Evolutionary conservation across 2,113 vertebrate genomes (phyloP).

Genomic region (Pitta sordida): DNA sequence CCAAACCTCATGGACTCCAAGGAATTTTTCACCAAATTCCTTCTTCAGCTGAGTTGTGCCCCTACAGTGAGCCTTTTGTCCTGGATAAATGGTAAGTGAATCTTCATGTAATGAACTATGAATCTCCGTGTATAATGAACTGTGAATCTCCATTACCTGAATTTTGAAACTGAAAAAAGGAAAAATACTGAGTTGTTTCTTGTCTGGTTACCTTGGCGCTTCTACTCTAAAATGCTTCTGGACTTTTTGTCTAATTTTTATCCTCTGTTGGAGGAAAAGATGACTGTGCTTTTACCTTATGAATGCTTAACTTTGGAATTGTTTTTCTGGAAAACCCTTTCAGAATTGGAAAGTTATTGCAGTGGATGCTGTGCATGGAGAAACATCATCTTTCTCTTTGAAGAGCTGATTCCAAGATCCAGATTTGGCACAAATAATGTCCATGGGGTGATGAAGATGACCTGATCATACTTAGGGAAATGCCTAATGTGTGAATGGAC

Average conservation of each 20-base stretch:
- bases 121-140: background rate
- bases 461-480: background rate
- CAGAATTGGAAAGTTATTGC: background rate
- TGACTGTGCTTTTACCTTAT: background rate
- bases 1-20: fast-evolving
- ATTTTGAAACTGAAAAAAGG: background rate
- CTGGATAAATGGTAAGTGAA: background rate
- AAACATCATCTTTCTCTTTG: background rate
- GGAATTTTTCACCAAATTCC: background rate
- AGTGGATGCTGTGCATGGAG: background rate
- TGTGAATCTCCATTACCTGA: background rate
- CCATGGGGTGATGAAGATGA: background rate
- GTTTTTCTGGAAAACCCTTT: background rate
- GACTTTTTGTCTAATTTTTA: background rate
- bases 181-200: background rate
- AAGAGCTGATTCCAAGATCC: background rate
- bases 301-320: background rate
- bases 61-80: background rate
- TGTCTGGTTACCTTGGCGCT: background rate
- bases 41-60: background rate
- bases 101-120: background rate
- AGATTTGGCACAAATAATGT: background rate
- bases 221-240: background rate
- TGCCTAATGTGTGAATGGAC: background rate
- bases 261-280: background rate